Percentiles rank a stretch among this genome's conserved stretches.
These are phyloP conservation scores for Calephelis virginiensis DNA, from an alignment of 1,140 invertebrate genomes.

Conservation along the genomic window DNA sequence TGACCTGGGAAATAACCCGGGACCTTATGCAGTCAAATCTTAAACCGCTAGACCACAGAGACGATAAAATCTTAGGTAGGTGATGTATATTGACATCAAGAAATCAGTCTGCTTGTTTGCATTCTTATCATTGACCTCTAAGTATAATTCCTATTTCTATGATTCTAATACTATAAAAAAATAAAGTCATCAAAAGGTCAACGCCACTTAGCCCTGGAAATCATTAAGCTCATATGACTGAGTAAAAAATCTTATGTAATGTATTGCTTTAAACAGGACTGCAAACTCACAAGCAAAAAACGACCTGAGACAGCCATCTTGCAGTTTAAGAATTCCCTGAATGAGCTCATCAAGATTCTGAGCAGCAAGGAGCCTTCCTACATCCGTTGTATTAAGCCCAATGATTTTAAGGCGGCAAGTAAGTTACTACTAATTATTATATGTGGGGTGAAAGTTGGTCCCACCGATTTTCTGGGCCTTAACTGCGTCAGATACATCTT, in stretches of 20 bases:
- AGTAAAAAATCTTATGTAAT: too few species aligned
- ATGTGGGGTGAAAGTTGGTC: too few species aligned
- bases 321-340: slow-evolving; percentile 92
- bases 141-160: too few species aligned
- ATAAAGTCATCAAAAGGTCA: neutral
- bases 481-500: too few species aligned
- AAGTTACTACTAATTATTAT: slow-evolving; percentile 25
- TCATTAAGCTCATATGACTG: too few species aligned
- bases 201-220: neutral
- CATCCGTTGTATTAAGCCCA: slow-evolving; percentile 94
- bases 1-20: too few species aligned
- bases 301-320: slow-evolving; percentile 93
- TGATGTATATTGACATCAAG: too few species aligned
- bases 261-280: slow-evolving; percentile 42
- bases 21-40: too few species aligned
- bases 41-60: too few species aligned
- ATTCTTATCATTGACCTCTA: too few species aligned
- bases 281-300: slow-evolving; percentile 87
- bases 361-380: slow-evolving; percentile 95
- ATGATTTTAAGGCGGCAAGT: slow-evolving; percentile 86
- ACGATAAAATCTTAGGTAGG: too few species aligned
- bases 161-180: neutral
- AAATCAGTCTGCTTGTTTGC: neutral
- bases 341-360: slow-evolving; percentile 90
- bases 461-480: too few species aligned